These are phyloP conservation scores for Creontiades dilutus DNA, from an alignment of 2,888 invertebrate genomes.

Conservation along the genomic window DNA sequence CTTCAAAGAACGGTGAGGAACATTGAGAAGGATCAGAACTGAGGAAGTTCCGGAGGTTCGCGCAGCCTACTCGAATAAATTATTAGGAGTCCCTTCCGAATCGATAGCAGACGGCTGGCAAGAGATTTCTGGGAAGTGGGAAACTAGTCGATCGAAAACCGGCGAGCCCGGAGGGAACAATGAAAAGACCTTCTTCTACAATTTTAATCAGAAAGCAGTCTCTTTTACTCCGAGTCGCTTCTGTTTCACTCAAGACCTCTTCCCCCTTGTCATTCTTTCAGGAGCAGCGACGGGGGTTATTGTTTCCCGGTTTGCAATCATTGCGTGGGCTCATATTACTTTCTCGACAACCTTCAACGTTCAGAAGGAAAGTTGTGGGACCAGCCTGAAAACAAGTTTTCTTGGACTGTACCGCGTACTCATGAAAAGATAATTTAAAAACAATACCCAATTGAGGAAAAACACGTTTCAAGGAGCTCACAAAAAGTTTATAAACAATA, in stretches of 20 bases:
- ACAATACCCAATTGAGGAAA: no score
- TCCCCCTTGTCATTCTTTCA: not conserved
- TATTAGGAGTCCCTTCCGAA: not conserved
- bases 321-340: not conserved
- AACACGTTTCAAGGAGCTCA: no score
- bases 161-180: not conserved
- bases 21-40: not conserved
- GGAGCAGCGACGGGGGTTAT: not conserved
- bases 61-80: conserved; percentile 24
- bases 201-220: conserved; percentile 36
- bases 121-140: conserved; percentile 29
- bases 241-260: not conserved
- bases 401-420: no score
- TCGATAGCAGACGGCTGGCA: conserved; percentile 28
- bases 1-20: not conserved
- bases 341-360: no score
- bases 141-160: conserved; percentile 23
- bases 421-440: no score
- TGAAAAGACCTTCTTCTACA: conserved; percentile 38
- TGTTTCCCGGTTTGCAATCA: conserved; percentile 26
- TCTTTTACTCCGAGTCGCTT: not conserved
- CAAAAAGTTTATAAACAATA: no score
- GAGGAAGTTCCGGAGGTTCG: not conserved
- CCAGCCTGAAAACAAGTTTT: no score
- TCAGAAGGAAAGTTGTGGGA: no score